Percentiles rank a stretch among this genome's conserved stretches.
phyloP scores from a whole-genome alignment of 2,888 invertebrate species.

The Volucella inanis region DNA sequence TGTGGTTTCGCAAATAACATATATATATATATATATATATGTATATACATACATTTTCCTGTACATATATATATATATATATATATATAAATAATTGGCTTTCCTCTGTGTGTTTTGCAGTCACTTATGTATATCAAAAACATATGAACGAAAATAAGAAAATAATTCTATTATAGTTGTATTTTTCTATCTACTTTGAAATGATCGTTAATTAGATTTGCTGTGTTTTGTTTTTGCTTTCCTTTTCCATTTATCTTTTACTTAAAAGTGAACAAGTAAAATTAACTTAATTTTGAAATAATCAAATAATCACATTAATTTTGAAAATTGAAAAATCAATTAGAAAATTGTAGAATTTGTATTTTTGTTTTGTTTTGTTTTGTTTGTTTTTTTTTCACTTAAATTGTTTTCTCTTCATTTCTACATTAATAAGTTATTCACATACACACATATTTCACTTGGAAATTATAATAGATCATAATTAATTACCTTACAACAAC shows the following conservation, averaged over 20 bases:
- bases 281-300: constrained; percentile 45
- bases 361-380: not conserved
- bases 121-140: constrained; percentile 5
- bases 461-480: constrained; percentile 49
- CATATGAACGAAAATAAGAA: not conserved
- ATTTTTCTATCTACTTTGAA: constrained; percentile 29
- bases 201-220: not conserved
- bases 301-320: constrained; percentile 37
- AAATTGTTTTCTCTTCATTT: constrained; percentile 20
- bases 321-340: constrained; percentile 25
- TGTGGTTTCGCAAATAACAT: constrained; percentile 25
- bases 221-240: not conserved
- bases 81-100: constrained; percentile 16
- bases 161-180: constrained; percentile 3
- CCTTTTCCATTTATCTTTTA: constrained; percentile 4
- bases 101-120: constrained; percentile 22
- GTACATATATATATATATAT: not conserved
- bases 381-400: not conserved
- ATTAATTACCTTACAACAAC: constrained; percentile 31
- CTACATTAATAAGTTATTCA: constrained; percentile 36
- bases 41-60: too few species aligned
- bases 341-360: not conserved
- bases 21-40: too few species aligned
- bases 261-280: constrained; percentile 14
- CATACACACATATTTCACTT: constrained; percentile 53